These are phyloP conservation scores for Engraulis encrasicolus DNA, from an alignment of 2,113 vertebrate species.

Conservation along the genomic window DNA sequence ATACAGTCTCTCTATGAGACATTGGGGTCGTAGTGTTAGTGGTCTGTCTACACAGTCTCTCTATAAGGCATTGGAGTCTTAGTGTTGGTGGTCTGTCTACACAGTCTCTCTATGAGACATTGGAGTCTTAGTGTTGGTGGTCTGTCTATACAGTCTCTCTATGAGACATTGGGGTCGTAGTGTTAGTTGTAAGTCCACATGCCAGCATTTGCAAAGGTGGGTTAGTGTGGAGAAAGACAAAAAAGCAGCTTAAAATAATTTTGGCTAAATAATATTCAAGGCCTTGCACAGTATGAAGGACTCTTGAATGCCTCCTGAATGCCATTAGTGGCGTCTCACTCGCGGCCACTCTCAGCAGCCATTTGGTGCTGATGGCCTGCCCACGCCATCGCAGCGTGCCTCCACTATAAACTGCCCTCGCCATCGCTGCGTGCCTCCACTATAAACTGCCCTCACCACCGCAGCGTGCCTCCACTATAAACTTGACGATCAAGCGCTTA, in stretches of 20 bases:
- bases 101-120: too few species aligned
- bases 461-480: neutral
- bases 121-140: too few species aligned
- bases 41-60: too few species aligned
- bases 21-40: too few species aligned
- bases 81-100: too few species aligned
- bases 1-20: too few species aligned
- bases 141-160: too few species aligned
- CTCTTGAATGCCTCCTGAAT: neutral
- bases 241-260: neutral
- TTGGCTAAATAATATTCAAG: neutral
- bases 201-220: neutral
- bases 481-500: neutral
- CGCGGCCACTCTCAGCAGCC: neutral
- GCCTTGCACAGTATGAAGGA: neutral
- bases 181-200: too few species aligned
- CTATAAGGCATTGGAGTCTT: too few species aligned
- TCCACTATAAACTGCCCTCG: neutral
- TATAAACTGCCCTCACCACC: too few species aligned
- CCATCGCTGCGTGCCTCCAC: neutral
- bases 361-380: neutral
- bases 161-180: too few species aligned
- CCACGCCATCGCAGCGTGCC: neutral
- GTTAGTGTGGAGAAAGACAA: neutral
- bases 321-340: neutral